These are phyloP conservation scores for Fratercula arctica DNA, from an alignment of 2,797 vertebrate species.

Conservation along the genomic window DNA sequence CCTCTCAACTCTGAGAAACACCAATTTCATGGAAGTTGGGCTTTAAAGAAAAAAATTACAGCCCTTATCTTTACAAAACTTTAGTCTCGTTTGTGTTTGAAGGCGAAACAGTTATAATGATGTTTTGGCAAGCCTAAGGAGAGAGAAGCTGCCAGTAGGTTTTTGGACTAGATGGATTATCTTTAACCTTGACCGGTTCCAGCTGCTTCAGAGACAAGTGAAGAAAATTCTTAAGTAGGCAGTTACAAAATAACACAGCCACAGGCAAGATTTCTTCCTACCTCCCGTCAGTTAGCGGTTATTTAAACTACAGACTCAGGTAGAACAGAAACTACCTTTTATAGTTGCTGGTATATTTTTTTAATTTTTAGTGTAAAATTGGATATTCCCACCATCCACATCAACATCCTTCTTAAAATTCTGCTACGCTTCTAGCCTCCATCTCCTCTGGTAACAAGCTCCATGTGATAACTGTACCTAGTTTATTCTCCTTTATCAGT, in stretches of 20 bases:
- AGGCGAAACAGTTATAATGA: not conserved
- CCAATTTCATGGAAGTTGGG: not conserved
- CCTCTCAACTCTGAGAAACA: not conserved
- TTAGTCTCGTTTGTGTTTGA: not conserved
- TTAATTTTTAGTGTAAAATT: not conserved
- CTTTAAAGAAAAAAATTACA: not conserved
- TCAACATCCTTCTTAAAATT: not conserved
- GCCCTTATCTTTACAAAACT: not conserved
- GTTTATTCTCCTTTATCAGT: not conserved
- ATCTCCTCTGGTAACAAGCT: not conserved
- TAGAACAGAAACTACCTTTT: not conserved
- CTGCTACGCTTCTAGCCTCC: not conserved
- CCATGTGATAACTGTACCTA: not conserved
- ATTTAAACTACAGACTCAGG: not conserved
- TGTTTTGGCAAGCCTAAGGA: not conserved
- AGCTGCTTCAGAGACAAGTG: not conserved
- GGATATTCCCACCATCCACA: not conserved
- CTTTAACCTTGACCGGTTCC: not conserved
- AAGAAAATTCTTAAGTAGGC: not conserved
- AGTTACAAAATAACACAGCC: not conserved
- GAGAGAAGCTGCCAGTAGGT: not conserved
- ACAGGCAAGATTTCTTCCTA: not conserved
- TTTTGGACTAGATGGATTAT: not conserved
- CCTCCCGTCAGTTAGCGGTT: not conserved
- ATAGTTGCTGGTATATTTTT: not conserved